Evolutionary conservation across 2,888 invertebrate genomes (phyloP).

Genomic region (Napeogenes inachia): DNA sequence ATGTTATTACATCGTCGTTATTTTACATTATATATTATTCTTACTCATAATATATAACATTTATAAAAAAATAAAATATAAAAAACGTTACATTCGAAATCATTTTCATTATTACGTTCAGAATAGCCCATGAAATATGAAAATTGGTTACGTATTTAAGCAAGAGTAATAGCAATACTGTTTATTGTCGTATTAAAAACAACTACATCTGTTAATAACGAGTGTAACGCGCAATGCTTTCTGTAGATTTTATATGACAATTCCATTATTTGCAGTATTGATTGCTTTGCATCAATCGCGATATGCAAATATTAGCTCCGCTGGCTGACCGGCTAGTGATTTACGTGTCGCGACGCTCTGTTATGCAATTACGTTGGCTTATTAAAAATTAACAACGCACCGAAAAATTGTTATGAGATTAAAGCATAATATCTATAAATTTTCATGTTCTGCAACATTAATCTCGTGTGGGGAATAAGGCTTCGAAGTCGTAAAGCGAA

Average conservation of each 20-base stretch:
- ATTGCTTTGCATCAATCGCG: constrained; percentile 75
- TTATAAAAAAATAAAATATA: no score
- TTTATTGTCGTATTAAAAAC: constrained; percentile 35
- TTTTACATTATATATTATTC: no score
- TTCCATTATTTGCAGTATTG: constrained; percentile 75
- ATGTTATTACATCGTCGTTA: no score
- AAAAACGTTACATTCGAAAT: neutral
- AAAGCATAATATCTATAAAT: constrained; percentile 21
- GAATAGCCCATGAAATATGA: constrained; percentile 18
- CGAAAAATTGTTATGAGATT: constrained; percentile 24
- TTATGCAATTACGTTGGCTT: constrained; percentile 71
- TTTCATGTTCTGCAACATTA: constrained; percentile 24
- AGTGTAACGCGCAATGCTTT: constrained; percentile 49
- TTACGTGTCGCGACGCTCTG: constrained; percentile 64
- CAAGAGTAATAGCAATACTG: constrained; percentile 27
- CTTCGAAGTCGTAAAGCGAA: constrained; percentile 27
- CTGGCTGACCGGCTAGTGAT: constrained; percentile 62
- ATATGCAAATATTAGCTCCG: constrained; percentile 74
- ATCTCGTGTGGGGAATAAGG: constrained; percentile 23
- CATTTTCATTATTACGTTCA: neutral
- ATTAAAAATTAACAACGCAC: constrained; percentile 65
- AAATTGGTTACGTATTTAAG: constrained; percentile 19
- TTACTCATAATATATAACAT: no score
- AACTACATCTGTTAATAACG: constrained; percentile 41
- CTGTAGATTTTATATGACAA: constrained; percentile 65